Conservation (phyloP, 2,113 vertebrate genomes). For the Laterallus jamaicensis region DNA sequence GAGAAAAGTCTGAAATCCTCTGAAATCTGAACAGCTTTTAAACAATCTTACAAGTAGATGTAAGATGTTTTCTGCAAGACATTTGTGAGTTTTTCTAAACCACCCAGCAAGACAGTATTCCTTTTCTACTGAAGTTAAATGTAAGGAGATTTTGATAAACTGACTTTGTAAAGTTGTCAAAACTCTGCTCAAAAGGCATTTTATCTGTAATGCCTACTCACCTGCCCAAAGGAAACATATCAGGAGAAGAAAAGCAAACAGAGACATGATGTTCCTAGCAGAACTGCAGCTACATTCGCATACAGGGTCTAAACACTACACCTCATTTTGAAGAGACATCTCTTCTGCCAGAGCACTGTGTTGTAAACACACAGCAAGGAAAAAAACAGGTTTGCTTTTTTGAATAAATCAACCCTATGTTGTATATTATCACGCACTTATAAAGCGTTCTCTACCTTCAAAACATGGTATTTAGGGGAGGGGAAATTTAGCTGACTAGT, state of each 20-base stretch:
- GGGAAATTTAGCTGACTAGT: background rate
- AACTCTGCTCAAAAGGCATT: background rate
- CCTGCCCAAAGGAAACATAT: background rate
- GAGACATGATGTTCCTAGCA: background rate
- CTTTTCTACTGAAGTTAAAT: background rate
- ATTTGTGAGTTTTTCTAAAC: background rate
- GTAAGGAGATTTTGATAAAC: background rate
- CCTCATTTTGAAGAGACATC: background rate
- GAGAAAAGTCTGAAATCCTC: background rate
- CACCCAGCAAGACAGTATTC: background rate
- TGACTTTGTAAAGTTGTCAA: background rate
- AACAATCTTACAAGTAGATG: background rate
- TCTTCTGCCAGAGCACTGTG: background rate
- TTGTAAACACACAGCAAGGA: background rate
- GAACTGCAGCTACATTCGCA: background rate
- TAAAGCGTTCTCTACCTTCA: background rate
- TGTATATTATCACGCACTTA: background rate
- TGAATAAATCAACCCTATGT: background rate
- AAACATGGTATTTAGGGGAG: accelerated
- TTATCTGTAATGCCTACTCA: background rate
- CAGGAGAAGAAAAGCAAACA: background rate
- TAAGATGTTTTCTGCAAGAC: background rate
- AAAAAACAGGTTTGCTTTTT: background rate
- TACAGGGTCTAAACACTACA: background rate
- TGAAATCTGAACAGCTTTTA: background rate